A percentile compares a stretch with the other conserved stretches of the same genome.
These are phyloP conservation scores for Clupea harengus DNA, from an alignment of 2,113 vertebrate species.

Conservation along the genomic window DNA sequence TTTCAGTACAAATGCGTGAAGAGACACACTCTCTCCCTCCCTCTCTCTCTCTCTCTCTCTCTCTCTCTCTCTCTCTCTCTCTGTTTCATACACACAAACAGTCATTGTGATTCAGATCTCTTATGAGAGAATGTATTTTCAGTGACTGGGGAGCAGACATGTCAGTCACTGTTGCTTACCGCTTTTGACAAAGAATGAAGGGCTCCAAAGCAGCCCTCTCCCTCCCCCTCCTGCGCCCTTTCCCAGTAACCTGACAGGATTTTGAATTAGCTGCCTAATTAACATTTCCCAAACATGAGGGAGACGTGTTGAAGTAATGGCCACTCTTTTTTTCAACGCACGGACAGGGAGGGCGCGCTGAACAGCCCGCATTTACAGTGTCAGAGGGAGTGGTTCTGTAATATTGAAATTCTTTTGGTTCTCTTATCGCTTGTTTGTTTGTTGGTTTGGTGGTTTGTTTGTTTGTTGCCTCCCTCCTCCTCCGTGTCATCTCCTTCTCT, in stretches of 20 bases:
- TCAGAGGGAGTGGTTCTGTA: constrained; percentile 37
- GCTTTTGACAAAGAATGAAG: constrained; percentile 13
- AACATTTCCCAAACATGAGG: constrained; percentile 55
- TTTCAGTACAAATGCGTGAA: neutral
- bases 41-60: neutral
- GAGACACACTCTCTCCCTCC: constrained; percentile 33
- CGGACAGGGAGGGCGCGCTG: constrained; percentile 37
- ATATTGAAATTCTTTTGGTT: neutral
- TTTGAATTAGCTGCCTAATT: constrained; percentile 45
- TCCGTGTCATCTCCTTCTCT: constrained; percentile 32
- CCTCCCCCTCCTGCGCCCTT: neutral
- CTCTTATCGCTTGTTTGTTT: neutral
- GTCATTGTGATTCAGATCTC: constrained; percentile 42
- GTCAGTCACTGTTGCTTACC: constrained; percentile 23
- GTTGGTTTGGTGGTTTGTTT: constrained; percentile 23
- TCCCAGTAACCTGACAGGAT: constrained; percentile 44
- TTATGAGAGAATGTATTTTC: constrained; percentile 40
- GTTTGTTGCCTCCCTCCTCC: neutral
- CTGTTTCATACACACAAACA: constrained; percentile 12
- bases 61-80: too few species aligned
- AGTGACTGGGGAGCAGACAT: constrained; percentile 13
- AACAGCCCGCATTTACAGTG: constrained; percentile 35
- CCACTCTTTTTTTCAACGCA: constrained; percentile 58
- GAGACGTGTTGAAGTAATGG: constrained; percentile 52
- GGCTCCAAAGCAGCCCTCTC: neutral